Percentiles rank a stretch among this genome's conserved stretches.
phyloP scores from a whole-genome alignment of 2,113 vertebrate species.

The Irena cyanogastra region DNA sequence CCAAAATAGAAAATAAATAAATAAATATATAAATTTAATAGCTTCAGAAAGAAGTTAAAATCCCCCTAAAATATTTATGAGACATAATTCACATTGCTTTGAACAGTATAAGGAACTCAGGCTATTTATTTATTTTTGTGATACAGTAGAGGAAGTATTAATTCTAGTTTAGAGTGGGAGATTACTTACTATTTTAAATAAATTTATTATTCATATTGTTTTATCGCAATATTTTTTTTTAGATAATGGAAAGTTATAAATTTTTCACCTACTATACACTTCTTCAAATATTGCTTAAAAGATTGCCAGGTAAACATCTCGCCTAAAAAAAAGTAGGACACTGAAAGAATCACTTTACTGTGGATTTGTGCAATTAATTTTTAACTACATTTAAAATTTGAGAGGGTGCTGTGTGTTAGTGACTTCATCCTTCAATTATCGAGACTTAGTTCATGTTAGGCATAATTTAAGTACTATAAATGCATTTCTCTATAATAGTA shows the following conservation, averaged over 20 bases:
- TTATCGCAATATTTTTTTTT: not conserved
- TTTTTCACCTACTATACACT: not conserved
- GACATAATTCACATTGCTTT: not conserved
- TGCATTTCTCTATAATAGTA: not conserved
- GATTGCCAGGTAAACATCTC: not conserved
- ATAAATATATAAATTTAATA: not conserved
- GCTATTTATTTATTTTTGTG: not conserved
- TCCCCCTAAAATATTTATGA: not conserved
- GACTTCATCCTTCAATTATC: not conserved
- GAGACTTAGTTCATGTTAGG: not conserved
- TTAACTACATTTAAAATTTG: not conserved
- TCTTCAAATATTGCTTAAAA: not conserved
- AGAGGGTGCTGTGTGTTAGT: not conserved
- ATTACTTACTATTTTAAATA: not conserved
- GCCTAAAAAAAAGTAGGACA: not conserved
- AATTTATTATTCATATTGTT: not conserved
- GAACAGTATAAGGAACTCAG: not conserved
- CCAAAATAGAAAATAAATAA: not conserved
- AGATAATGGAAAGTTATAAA: not conserved
- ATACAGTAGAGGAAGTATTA: not conserved
- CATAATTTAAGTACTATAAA: not conserved
- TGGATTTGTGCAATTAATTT: not conserved
- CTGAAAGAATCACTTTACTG: not conserved
- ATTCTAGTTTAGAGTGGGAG: not conserved
- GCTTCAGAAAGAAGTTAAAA: not conserved